Conservation (phyloP, 2,113 vertebrate genomes). For the Lampris megalopsis region DNA sequence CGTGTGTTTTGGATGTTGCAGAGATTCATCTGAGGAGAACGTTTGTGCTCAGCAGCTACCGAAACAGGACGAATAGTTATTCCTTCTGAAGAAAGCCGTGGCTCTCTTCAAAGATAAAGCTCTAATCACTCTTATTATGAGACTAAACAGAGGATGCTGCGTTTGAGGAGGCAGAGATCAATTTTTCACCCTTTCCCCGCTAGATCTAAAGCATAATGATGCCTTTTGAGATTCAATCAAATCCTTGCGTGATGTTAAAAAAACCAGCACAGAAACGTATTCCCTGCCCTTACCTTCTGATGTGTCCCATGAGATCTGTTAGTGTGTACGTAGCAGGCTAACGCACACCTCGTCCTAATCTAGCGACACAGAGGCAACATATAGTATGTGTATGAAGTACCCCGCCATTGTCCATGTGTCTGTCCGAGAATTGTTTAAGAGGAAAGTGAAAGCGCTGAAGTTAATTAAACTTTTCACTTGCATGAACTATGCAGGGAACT, state of each 20-base stretch:
- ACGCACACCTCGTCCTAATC: not conserved
- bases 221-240: not conserved
- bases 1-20: not conserved
- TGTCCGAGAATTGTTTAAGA: not conserved
- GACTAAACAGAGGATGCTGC: not conserved
- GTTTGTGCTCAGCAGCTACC: not conserved
- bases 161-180: not conserved
- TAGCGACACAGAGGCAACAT: too few species aligned
- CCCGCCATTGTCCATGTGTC: too few species aligned
- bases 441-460: not conserved
- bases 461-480: not conserved
- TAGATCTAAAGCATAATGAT: not conserved
- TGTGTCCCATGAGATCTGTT: not conserved
- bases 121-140: not conserved
- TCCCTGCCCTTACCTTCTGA: not conserved
- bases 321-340: not conserved
- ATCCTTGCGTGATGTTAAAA: not conserved
- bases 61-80: constrained; percentile 16
- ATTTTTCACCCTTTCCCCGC: not conserved
- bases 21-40: not conserved
- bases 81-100: not conserved
- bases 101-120: constrained; percentile 21
- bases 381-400: too few species aligned
- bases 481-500: not conserved
- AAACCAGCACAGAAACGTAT: not conserved